Base-by-base conservation (phyloP, 2,888 invertebrate species). In the Eulithis testata region DNA sequence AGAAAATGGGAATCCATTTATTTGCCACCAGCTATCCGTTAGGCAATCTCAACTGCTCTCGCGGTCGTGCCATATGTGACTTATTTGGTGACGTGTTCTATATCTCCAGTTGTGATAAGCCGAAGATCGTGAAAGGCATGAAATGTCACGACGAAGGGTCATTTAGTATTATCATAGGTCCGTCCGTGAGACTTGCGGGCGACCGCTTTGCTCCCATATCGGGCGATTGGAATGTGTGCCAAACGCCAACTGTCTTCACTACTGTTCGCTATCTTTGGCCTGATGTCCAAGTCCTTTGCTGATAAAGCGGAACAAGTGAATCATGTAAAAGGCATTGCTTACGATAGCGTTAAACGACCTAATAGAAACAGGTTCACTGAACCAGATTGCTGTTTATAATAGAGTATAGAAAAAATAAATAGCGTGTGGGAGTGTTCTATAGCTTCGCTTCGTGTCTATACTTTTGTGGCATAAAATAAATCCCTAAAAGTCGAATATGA, bases 211-310 rank as follows among this genome's bases (percentile, higher is more conserved):
- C 77, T 74, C 60, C 92, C 92, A 88, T 92, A 92, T 92, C 83
- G 77, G 89, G 91, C 77, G 74, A 71, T 77, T 76, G 82, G 89
- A 87, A 91, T 92, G 89, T 91, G 78, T 90, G 89, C 87, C 90
- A 87, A 87, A 85, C 85, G 86, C 84, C 84, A 85, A 85, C 85
- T 86, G 86, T 73, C 70, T 64, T 68, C 60, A 40, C 85, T 71
- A 81, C 84, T 75, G 83, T 66, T 47, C 72, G 71, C 75, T 82
- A 82, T 84, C 79, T 77, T 37, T 57, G 60, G 54, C 45, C 60
- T 56, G 67, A 67, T 64, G 63, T 60, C 60, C 65, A 69, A 60
- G 36, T 59, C 58, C 63, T 60, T 62, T 36, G 58, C 54, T 68
- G 68, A 66, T 70, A 68, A 63, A 70, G 65, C 66, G 54, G 51